A percentile compares a stretch with the other conserved stretches of the same genome.
Evolutionary conservation across 2,113 vertebrate species (phyloP).

Genomic region (Nothoprocta pentlandii): DNA sequence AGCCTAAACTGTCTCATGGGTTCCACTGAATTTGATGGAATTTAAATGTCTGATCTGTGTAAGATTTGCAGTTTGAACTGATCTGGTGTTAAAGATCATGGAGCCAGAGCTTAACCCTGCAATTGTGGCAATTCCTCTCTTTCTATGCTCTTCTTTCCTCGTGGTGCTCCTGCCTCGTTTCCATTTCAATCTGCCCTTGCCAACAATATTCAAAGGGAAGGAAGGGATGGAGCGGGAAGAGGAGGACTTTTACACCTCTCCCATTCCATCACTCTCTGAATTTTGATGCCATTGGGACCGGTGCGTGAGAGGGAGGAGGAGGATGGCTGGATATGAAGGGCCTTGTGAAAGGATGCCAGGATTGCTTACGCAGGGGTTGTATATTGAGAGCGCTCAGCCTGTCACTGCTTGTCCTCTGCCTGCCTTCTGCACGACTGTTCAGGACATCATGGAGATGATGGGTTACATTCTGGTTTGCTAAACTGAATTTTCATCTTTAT

Average conservation of each 20-base stretch:
- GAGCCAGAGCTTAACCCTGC: not conserved
- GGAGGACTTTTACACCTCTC: not conserved
- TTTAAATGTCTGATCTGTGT: not conserved
- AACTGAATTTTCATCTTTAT: not conserved
- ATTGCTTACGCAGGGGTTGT: not conserved
- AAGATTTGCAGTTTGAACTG: not conserved
- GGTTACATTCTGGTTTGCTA: not conserved
- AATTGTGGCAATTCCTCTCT: not conserved
- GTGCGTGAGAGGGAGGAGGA: not conserved
- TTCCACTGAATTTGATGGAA: not conserved
- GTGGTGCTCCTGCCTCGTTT: not conserved
- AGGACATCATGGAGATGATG: not conserved
- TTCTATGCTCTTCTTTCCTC: not conserved
- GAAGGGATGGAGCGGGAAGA: not conserved
- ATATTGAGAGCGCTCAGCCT: not conserved
- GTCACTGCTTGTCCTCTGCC: not conserved
- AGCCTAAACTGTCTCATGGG: accelerated
- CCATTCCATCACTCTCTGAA: not conserved
- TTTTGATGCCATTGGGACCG: not conserved
- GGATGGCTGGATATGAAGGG: not conserved
- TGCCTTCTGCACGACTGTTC: not conserved
- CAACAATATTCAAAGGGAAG: not conserved
- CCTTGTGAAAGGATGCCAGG: not conserved
- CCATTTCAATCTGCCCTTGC: not conserved
- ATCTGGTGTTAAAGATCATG: not conserved